Conservation (phyloP, 2,113 vertebrate species). For the Equus quagga region DNA sequence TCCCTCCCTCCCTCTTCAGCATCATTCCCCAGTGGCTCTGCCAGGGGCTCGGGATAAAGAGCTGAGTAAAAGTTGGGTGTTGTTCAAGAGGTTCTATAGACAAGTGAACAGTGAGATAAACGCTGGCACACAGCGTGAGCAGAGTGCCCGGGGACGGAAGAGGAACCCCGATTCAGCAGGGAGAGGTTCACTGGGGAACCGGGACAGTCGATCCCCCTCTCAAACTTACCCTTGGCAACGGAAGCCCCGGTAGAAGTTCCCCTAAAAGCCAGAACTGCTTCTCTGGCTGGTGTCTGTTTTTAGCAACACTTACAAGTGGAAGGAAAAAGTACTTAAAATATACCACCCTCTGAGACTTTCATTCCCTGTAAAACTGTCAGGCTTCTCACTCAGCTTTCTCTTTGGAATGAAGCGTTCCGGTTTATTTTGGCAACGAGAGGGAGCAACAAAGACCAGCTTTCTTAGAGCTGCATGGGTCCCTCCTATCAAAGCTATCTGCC, state of each 20-base stretch:
- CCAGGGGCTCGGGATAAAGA: slow-evolving; percentile 50
- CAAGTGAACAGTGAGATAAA: slow-evolving; percentile 61
- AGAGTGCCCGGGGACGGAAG: slow-evolving; percentile 37
- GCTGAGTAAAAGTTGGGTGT: slow-evolving; percentile 42
- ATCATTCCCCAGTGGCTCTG: background rate
- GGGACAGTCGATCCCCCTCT: background rate
- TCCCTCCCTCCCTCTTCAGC: background rate
- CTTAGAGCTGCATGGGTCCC: background rate
- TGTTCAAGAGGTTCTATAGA: slow-evolving; percentile 67
- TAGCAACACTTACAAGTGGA: slow-evolving; percentile 44
- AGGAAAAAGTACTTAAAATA: slow-evolving; percentile 75
- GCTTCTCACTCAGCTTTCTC: slow-evolving; percentile 77
- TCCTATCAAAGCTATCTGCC: background rate
- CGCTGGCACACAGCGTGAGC: background rate
- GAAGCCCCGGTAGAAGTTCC: background rate
- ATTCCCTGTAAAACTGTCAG: slow-evolving; percentile 69
- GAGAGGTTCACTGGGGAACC: background rate
- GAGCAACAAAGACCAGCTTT: slow-evolving; percentile 71
- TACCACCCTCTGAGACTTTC: slow-evolving; percentile 67
- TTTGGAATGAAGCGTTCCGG: slow-evolving; percentile 63
- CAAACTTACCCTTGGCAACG: slow-evolving; percentile 51
- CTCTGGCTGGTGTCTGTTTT: slow-evolving; percentile 31
- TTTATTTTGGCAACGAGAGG: slow-evolving; percentile 74
- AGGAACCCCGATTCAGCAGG: background rate
- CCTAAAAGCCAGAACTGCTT: slow-evolving; percentile 10